Evolutionary conservation across 1,140 invertebrate genomes (phyloP), one percentile per base, ranked within the genome.

Genomic region (Manduca sexta): DNA sequence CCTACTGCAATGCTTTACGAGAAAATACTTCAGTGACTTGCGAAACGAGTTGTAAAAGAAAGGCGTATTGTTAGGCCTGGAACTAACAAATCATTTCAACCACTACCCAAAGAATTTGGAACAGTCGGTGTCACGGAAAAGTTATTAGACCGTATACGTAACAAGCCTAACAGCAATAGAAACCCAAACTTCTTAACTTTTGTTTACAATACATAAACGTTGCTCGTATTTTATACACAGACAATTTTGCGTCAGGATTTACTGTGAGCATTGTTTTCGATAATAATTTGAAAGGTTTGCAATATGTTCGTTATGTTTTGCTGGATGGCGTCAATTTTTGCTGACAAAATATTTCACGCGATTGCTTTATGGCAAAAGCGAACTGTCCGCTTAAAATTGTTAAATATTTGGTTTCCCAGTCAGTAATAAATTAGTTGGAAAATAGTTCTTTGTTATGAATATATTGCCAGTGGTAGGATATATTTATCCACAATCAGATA

Each of bases 11-110:
- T 74, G 68, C 61, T 78, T 58, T 60, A 72, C n/a, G 65, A 51
- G 58, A 67, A 45, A 78, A 80, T 76, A 79, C 70, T 79, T 81
- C 72, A 54, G 64, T 61, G 70, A 78, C 63, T 78, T 77, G 74
- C 67, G 60, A 56, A 65, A 52, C 63, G 60, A 80, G 66, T 81
- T 80, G 73, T 65, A 73, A 68, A 75, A 79, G 70, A 69, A 70
- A 56, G 58, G 60, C 64, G 60, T 74, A 71, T 74, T 71, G 66
- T 69, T 34, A 46, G 58, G 56, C 43, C 42, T 31, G 57, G 56
- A 70, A 65, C 62, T 58, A 65, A 83, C 72, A 82, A 83, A 80
- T 83, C 77, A 76, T 75, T 60, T 45, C 56, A 53, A 60, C 59
- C 38, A 54, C 55, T 57, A 44, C 57, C 54, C 49, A 49, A 68